Percentiles rank a stretch among this genome's conserved stretches.
These are phyloP conservation scores for Oryzaephilus surinamensis DNA, from an alignment of 1,140 invertebrate genomes.

Conservation along the genomic window DNA sequence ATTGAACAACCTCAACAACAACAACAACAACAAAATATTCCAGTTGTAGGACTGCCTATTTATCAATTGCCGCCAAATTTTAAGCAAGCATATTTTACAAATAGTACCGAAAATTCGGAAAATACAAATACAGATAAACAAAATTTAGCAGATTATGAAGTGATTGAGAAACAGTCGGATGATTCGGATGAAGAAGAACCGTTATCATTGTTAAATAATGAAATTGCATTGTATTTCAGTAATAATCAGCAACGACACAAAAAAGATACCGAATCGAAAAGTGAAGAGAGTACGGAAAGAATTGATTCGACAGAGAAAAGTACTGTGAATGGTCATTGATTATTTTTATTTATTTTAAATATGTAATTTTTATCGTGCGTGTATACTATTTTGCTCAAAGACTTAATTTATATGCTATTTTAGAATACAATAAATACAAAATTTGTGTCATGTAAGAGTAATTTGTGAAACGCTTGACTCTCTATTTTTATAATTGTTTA, in stretches of 20 bases:
- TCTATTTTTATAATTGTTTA: too few relatives aligned
- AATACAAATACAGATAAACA: conserved; percentile 18
- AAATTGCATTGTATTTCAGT: conserved; percentile 44
- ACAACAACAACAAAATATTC: conserved; percentile 7
- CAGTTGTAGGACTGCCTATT: conserved; percentile 10
- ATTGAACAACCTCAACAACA: conserved; percentile 48
- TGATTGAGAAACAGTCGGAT: conserved; percentile 4
- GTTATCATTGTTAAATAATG: conserved; percentile 40
- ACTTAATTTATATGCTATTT: too few relatives aligned
- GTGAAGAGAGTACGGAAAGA: too few relatives aligned
- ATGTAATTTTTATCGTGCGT: too few relatives aligned
- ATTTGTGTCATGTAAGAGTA: too few relatives aligned
- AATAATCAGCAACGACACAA: conserved; percentile 6
- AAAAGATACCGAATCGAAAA: too few relatives aligned
- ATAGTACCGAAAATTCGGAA: conserved; percentile 15
- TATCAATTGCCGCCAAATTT: conserved; percentile 20
- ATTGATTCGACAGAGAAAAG: too few relatives aligned
- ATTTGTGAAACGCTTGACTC: too few relatives aligned
- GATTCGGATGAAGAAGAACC: conserved; percentile 14
- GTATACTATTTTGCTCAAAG: too few relatives aligned
- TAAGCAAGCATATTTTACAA: not conserved
- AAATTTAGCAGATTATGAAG: conserved; percentile 4
- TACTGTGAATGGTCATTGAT: too few relatives aligned
- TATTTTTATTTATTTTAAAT: too few relatives aligned
- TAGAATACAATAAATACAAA: too few relatives aligned